phyloP scores from a whole-genome alignment of 37 sponge, comb jelly and placozoan genomes.

The Beroe forskalii region DNA sequence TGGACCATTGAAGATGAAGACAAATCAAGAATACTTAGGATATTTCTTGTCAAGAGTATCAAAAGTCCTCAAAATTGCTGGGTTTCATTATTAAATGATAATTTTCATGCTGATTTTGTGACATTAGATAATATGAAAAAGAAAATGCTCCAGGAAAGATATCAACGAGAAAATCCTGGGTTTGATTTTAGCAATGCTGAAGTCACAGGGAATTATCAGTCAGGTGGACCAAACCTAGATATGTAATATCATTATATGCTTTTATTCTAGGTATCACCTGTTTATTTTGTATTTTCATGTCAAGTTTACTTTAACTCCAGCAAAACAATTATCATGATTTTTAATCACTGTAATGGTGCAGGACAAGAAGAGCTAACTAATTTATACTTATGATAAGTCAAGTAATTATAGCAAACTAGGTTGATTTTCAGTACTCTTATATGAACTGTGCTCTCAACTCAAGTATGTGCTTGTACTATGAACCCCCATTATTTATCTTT shows the following conservation, averaged over 20 bases:
- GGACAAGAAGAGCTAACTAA: too few species aligned
- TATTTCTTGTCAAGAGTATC: conserved; percentile 35
- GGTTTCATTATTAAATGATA: conserved; percentile 10
- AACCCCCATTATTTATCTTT: too few species aligned
- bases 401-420: too few species aligned
- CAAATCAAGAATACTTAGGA: not conserved
- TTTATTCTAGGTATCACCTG: too few species aligned
- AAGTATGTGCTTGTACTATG: too few species aligned
- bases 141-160: conserved; percentile 39
- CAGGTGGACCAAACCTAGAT: conserved; percentile 1
- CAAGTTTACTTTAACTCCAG: too few species aligned
- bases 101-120: conserved; percentile 12
- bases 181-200: conserved; percentile 55
- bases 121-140: conserved; percentile 52
- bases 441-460: too few species aligned
- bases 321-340: not conserved
- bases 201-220: conserved; percentile 50
- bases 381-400: too few species aligned
- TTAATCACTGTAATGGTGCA: too few species aligned
- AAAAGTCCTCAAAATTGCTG: conserved; percentile 57
- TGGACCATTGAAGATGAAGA: conserved; percentile 61
- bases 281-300: too few species aligned
- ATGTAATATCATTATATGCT: too few species aligned
- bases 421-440: too few species aligned
- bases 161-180: conserved; percentile 52